Percentiles rank a stretch among this genome's conserved stretches.
Conservation (phyloP, 2,113 vertebrate species). For the Rhagologus leucostigma region DNA sequence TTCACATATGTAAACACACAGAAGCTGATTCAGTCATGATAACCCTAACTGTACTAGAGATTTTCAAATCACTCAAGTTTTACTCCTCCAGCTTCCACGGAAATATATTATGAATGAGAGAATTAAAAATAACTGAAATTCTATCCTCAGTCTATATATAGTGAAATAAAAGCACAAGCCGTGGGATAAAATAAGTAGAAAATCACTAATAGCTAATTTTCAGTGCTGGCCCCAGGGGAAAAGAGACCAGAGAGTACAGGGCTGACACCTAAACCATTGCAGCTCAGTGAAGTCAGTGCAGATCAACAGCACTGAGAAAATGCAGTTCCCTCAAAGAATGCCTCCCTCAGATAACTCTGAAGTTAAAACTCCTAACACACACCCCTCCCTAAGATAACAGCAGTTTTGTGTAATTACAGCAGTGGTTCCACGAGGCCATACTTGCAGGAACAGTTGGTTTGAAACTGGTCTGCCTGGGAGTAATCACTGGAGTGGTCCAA, state of each 20-base stretch:
- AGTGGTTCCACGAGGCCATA: rapidly evolving
- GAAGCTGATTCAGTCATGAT: neutral
- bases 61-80: neutral
- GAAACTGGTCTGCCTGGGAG: neutral
- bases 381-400: neutral
- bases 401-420: neutral
- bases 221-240: neutral
- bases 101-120: neutral
- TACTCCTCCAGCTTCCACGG: neutral
- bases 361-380: neutral
- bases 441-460: neutral
- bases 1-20: neutral
- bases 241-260: neutral
- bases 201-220: neutral
- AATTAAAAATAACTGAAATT: neutral
- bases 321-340: neutral
- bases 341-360: neutral
- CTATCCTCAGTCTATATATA: neutral
- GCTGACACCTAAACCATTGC: neutral
- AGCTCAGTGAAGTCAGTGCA: neutral
- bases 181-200: neutral
- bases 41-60: neutral
- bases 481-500: neutral
- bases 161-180: neutral
- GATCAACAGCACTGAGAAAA: neutral